phyloP scores from a whole-genome alignment of 2,797 vertebrate genomes.

The Yasuhikotakia modesta region DNA sequence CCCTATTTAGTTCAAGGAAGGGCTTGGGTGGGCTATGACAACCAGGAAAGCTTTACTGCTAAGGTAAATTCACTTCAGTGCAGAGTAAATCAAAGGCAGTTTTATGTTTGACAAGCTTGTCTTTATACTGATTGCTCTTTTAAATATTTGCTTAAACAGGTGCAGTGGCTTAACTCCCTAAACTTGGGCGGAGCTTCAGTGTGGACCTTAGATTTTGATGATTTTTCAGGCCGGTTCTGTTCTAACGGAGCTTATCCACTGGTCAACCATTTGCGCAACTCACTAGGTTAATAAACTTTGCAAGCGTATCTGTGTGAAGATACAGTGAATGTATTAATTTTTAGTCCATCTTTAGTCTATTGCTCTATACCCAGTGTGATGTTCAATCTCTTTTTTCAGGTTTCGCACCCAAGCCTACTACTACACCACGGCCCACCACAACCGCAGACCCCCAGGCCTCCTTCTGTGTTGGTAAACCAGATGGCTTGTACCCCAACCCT shows the following conservation, averaged over 20 bases:
- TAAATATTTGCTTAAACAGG: slow-evolving; percentile 60
- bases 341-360: neutral
- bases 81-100: neutral
- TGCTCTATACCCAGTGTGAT: neutral
- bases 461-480: slow-evolving; percentile 71
- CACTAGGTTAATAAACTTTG: slow-evolving; percentile 65
- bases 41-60: slow-evolving; percentile 67
- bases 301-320: no score
- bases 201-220: slow-evolving; percentile 78
- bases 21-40: slow-evolving; percentile 77
- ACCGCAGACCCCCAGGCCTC: slow-evolving; percentile 66
- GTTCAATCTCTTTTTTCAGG: slow-evolving; percentile 61
- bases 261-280: slow-evolving; percentile 73
- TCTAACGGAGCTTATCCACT: slow-evolving; percentile 72
- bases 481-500: slow-evolving; percentile 73
- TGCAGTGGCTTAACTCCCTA: slow-evolving; percentile 67
- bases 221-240: slow-evolving; percentile 77
- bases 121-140: neutral
- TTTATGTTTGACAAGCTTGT: neutral
- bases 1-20: slow-evolving; percentile 72
- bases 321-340: neutral
- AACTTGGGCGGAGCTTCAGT: slow-evolving; percentile 76
- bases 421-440: slow-evolving; percentile 69
- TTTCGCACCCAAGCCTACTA: slow-evolving; percentile 76
- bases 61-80: slow-evolving; percentile 68